Evolutionary conservation across 2,797 vertebrate species (phyloP), one percentile per base, ranked within the genome.

Genomic region (Pelochelys cantorii): DNA sequence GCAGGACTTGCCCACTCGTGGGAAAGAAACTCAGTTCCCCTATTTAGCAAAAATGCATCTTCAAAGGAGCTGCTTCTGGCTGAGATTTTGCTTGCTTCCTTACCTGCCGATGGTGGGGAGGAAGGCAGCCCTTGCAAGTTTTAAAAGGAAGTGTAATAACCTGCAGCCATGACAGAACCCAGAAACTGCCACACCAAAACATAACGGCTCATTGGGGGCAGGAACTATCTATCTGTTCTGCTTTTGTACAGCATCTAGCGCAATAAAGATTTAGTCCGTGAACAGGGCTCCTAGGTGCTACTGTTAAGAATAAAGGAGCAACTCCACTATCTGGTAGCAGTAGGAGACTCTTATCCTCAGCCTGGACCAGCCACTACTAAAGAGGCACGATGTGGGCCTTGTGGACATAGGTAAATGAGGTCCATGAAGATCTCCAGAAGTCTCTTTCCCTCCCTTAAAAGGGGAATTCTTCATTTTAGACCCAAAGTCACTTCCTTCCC

Each of bases 391-490:
- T 15, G 23, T 27, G 22, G 74, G 11, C 11, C 12, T 48, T 27
- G 20, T 22, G 34, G 68, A 37, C 27, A 60, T 11, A 3, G 56
- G 27, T 31, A 71, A 8, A 7, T 74, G 68, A 11, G 18, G 34
- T 5, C 17, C 15, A 42, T 37, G 42, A 48, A 42, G 42, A 52
- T 11, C 42, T 77, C 7, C 42, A 25, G 22, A 1, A 22, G 68
- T 2, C 2, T 0, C 22, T 31, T 82, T 5, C 0, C 7, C 3
- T 18, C 56, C 15, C 81, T 59, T 3, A 60, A 75, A 54, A 48
- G 55, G 71, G 15, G 52, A 4, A 27, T 86, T 81, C 42, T 77
- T 85, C 54, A 1, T n/a, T 86, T 81, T 7, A 84, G 54, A 62
- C 65, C 42, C 6, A 52, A 80, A 42, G 68, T 90, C 22, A 6